Percentiles rank a stretch among this genome's conserved stretches.
Conservation (phyloP, 2,888 invertebrate species). For the Meliscaeva auricollis region DNA sequence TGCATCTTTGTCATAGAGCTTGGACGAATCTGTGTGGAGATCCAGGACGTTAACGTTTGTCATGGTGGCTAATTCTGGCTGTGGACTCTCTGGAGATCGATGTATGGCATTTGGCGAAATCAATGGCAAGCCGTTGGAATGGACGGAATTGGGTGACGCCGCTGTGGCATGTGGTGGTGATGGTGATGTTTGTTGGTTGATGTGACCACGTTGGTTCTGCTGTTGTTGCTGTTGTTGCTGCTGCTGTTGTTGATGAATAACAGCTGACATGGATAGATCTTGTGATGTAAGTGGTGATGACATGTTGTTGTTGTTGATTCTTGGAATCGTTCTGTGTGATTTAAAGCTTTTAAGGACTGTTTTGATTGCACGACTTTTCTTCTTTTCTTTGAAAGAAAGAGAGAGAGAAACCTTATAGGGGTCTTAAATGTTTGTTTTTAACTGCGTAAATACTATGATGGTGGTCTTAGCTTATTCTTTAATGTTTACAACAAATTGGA, state of each 20-base stretch:
- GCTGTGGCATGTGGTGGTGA: slow-evolving; percentile 78
- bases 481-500: slow-evolving; percentile 51
- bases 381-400: slow-evolving; percentile 9
- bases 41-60: slow-evolving; percentile 94
- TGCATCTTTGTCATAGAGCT: slow-evolving; percentile 83
- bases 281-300: slow-evolving; percentile 78
- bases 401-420: slow-evolving; percentile 49
- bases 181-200: slow-evolving; percentile 77
- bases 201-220: slow-evolving; percentile 77
- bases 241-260: slow-evolving; percentile 78
- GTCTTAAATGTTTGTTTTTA: background rate
- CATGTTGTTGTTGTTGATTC: slow-evolving; percentile 70
- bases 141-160: slow-evolving; percentile 78
- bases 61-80: slow-evolving; percentile 93
- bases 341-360: slow-evolving; percentile 43
- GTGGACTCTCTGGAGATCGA: slow-evolving; percentile 87
- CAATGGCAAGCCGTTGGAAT: slow-evolving; percentile 81
- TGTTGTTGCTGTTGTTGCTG: slow-evolving; percentile 78
- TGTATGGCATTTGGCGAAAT: slow-evolving; percentile 82
- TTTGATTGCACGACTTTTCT: slow-evolving; percentile 50
- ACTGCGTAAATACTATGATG: slow-evolving; percentile 38
- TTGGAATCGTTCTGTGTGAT: slow-evolving; percentile 47
- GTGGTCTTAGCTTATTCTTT: slow-evolving; percentile 73
- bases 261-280: slow-evolving; percentile 77
- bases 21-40: slow-evolving; percentile 84